These are phyloP conservation scores for Lochmaea crataegi DNA, from an alignment of 2,888 invertebrate genomes.

Conservation along the genomic window DNA sequence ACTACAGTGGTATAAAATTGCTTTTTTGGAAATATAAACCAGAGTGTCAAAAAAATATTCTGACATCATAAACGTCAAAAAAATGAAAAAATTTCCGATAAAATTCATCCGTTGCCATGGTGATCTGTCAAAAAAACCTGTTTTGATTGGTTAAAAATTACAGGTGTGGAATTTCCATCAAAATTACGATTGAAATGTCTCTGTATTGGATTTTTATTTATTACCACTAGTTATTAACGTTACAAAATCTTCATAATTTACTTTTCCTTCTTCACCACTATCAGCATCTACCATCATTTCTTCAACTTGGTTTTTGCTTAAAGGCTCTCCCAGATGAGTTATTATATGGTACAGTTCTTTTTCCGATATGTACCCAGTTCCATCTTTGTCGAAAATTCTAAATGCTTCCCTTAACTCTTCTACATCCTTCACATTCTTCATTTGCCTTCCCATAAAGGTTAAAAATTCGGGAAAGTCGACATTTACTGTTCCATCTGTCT, in stretches of 20 bases:
- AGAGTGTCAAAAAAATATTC: no score
- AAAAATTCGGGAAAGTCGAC: slow-evolving; percentile 30
- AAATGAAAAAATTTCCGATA: no score
- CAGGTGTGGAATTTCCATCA: no score
- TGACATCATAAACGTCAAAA: no score
- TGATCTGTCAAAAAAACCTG: no score
- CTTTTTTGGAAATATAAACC: no score
- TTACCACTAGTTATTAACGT: slow-evolving; percentile 2
- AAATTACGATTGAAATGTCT: no score
- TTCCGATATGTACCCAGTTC: slow-evolving; percentile 27
- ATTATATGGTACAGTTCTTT: slow-evolving; percentile 23
- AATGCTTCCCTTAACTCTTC: slow-evolving; percentile 32
- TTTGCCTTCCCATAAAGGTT: slow-evolving; percentile 13
- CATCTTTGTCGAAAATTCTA: slow-evolving; percentile 30
- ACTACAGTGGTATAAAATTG: no score
- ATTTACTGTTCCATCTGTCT: background rate
- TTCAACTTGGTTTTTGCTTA: slow-evolving; percentile 18
- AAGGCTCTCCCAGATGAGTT: slow-evolving; percentile 25
- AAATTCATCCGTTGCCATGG: no score
- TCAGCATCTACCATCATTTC: slow-evolving; percentile 30
- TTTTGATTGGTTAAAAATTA: no score
- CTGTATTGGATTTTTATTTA: background rate
- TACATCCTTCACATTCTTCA: slow-evolving; percentile 14
- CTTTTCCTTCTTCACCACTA: slow-evolving; percentile 20
- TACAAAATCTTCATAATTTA: slow-evolving; percentile 33